Evolutionary conservation across 2,113 vertebrate species (phyloP).

Genomic region (Microcebus griseorufus): DNA sequence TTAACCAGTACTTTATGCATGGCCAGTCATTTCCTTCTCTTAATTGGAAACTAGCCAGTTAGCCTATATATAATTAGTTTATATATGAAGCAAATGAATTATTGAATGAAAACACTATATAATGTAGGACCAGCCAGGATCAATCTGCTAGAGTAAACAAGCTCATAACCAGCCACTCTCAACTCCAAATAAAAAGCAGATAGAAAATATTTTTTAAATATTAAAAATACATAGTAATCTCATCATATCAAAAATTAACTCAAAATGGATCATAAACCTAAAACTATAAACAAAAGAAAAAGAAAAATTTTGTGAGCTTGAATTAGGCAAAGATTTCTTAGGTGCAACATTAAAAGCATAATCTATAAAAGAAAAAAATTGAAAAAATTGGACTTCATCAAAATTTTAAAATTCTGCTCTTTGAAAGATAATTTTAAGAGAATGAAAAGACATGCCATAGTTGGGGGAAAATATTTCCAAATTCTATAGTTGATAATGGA

Average conservation of each 20-base stretch:
- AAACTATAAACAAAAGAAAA: conserved; percentile 2
- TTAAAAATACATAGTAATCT: neutral
- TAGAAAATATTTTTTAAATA: neutral
- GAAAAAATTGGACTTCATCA: neutral
- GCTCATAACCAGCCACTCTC: neutral
- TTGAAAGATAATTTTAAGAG: neutral
- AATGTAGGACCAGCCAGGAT: neutral
- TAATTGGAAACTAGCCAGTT: conserved; percentile 79
- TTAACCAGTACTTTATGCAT: conserved; percentile 73
- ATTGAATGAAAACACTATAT: conserved; percentile 63
- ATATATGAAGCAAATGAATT: conserved; percentile 70
- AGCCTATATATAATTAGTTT: conserved; percentile 77
- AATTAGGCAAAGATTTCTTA: neutral
- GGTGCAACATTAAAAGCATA: neutral
- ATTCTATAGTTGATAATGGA: neutral
- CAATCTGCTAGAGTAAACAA: conserved; percentile 20
- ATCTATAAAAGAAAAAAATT: neutral
- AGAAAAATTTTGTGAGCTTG: neutral
- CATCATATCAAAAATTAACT: neutral
- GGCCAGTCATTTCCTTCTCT: conserved; percentile 57
- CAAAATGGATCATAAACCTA: neutral
- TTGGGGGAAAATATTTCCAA: neutral
- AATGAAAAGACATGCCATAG: neutral
- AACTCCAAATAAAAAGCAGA: conserved; percentile 8
- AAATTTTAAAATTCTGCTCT: neutral